Conservation (phyloP, 2,797 vertebrate genomes). For the Gymnodraco acuticeps region DNA sequence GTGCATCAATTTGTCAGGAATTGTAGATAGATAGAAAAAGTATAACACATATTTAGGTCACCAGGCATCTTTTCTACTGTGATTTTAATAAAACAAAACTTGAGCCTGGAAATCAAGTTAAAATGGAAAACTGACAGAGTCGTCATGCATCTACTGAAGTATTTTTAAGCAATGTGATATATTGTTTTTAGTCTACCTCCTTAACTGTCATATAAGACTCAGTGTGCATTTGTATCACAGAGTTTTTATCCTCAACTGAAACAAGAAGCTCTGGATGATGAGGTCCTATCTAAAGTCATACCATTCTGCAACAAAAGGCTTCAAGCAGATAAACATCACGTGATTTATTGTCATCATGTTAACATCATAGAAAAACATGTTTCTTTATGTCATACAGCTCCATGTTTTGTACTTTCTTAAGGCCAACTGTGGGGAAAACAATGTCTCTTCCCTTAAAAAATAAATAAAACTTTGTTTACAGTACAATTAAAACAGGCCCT, state of each 20-base stretch:
- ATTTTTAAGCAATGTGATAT: constrained; percentile 47
- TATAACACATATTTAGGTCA: constrained; percentile 19
- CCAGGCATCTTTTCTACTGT: constrained; percentile 11
- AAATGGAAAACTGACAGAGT: constrained; percentile 40
- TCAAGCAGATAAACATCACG: not conserved
- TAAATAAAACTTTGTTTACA: constrained; percentile 31
- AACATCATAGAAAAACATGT: not conserved
- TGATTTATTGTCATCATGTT: constrained; percentile 14
- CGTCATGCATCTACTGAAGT: constrained; percentile 13
- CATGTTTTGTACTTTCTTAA: not conserved
- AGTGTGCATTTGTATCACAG: constrained; percentile 40
- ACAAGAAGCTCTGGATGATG: constrained; percentile 34
- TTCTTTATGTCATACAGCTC: not conserved
- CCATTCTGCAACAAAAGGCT: not conserved
- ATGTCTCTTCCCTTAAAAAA: constrained; percentile 17
- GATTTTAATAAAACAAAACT: constrained; percentile 53
- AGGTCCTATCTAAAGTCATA: constrained; percentile 32
- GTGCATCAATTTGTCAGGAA: constrained; percentile 5
- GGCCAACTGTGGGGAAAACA: not conserved
- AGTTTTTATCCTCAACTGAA: constrained; percentile 28
- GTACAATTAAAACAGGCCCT: constrained; percentile 4
- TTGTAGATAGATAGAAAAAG: not conserved
- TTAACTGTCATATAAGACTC: constrained; percentile 54
- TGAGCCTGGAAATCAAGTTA: constrained; percentile 39
- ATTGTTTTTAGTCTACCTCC: constrained; percentile 41